Evolutionary conservation across 37 sponge, comb jelly and placozoan species (phyloP), one percentile per base, ranked within the genome.

Genomic region (Lycopodina hypogea): DNA sequence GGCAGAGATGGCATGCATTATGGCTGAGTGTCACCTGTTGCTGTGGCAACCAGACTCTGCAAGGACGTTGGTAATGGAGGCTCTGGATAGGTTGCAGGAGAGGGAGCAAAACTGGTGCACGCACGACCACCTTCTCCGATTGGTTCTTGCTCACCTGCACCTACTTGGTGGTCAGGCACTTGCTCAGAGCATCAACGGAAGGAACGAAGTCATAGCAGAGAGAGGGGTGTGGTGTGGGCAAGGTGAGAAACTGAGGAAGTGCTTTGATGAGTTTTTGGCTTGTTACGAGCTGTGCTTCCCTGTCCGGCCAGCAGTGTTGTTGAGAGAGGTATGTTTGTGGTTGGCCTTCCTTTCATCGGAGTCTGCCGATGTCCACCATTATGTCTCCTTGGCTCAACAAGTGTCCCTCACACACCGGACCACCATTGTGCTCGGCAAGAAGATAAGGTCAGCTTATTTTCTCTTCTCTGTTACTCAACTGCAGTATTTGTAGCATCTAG

Each of bases 271-370:
- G 48, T 81, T 87, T n/a, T 37, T 76, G 15, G 63, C 35, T 22
- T 12, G 78, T 14, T 77, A 76, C 56, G 78, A 87, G 56, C 45
- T 87, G 38, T 75, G 81, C 22, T 70, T 40, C 41, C 78, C 78
- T 23, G 37, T 0, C 51, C 19, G 28, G 40, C 63, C 84, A 3
- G 40, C 78, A 3, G 56, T 61, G 4, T 52, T 77, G 24, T 26
- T 78, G 51, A 62, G 81, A 58, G 87, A 85, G 17, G 35, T 35
- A 11, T 83, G 64, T 36, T 74, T 38, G 41, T 79, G 66, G 78
- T 28, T 88, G 74, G 17, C 63, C 23, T 45, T 72, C 11, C 30
- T 42, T 12, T 48, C 78, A n/a, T 48, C 42, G 21, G 8, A 32
- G 2, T 40, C 42, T 0, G 60, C 36, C 32, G 37, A 32, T 8